Base-by-base conservation (phyloP, 1,140 invertebrate species). In the Dinoponera quadriceps region DNA sequence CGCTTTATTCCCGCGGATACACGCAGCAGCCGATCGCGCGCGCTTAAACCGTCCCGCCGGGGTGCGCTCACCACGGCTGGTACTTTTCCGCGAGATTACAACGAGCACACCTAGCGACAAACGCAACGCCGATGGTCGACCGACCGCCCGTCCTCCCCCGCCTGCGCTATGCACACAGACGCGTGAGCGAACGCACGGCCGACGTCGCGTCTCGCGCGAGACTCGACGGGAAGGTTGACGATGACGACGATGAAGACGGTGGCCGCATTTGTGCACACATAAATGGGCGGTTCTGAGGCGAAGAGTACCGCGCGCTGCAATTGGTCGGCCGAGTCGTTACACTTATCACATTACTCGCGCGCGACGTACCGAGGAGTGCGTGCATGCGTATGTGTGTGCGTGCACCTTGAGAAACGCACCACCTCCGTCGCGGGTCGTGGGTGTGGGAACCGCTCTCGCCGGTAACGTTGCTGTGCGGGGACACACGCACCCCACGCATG, bases 271-370 rank as follows among this genome's bases (percentile, higher is more conserved):
- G 89, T 84, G 87, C 82, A 86, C 84, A 89, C 86, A 89, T 87
- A 88, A 89, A 92, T 91, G 90, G 91, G 90, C 91, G 92, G 89
- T 90, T 88, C 90, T 84, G 20, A 80, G 33, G 55, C 75, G 72
- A 77, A 85, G 62, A 90, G 89, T 86, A 65, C 51, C 83, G 69
- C 68, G 71, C 74, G 66, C 83, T 88, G 85, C 92, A 92, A 93
- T 93, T 93, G 92, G 91, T 63, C 84, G 86, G 80, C 14, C 74
- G 73, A 88, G 75, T 91, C 90, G 91, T 92, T 91, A 93, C 85
- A 91, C 90, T 93, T 93, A 93, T 93, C 91, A 86, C 88, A 81
- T 90, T 88, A 88, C 89, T 84, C 85, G 66, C 55, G 60, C 85
- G 33, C 83, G 66, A 55, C 57, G 51, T 66, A 68, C 22, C 38